phyloP scores from a whole-genome alignment of 2,797 vertebrate genomes.

The Anisognathus igniventris region DNA sequence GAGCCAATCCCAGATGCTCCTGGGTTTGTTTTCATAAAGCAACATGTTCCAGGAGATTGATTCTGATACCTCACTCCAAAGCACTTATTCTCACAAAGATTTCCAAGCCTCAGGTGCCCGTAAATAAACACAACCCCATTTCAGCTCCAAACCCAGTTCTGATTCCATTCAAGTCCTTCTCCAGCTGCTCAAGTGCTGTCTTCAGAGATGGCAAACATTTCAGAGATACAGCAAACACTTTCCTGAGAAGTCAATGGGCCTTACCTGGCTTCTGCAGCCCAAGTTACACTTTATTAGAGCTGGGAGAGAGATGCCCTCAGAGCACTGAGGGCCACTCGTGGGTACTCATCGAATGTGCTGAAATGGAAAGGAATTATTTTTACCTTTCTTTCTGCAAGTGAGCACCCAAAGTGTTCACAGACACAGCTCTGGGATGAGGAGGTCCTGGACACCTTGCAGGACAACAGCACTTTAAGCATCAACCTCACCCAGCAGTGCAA shows the following conservation, averaged over 20 bases:
- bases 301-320: background rate
- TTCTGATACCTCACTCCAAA: background rate
- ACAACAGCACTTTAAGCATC: accelerated
- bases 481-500: background rate
- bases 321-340: accelerated
- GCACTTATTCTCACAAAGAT: background rate
- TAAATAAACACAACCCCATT: background rate
- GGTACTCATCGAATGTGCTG: accelerated
- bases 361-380: background rate
- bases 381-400: background rate
- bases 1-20: background rate
- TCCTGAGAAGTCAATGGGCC: background rate
- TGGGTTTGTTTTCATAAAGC: background rate
- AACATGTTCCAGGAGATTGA: background rate
- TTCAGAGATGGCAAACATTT: background rate
- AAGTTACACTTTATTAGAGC: background rate
- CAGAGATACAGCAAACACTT: background rate
- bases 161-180: background rate
- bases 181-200: background rate
- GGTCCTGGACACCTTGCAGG: background rate
- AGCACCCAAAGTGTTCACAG: background rate
- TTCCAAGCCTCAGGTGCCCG: background rate
- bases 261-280: background rate
- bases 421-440: background rate
- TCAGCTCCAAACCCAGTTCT: background rate